These are phyloP conservation scores for Crotalus adamanteus DNA, from an alignment of 2,797 vertebrate genomes.

Conservation along the genomic window DNA sequence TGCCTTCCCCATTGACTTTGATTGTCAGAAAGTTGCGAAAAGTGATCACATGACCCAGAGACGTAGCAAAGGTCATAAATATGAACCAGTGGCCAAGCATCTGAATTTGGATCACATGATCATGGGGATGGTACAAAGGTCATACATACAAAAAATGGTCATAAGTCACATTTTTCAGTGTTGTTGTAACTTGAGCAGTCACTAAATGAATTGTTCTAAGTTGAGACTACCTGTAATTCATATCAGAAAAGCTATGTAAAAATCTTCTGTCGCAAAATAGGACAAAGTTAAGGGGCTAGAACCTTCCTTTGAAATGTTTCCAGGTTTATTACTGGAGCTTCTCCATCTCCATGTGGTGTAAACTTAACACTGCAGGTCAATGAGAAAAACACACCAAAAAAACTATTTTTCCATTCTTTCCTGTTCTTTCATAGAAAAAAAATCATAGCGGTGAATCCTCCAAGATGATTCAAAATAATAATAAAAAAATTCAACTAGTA, in stretches of 20 bases:
- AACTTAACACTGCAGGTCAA: background rate
- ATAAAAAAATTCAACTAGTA: conserved; percentile 8
- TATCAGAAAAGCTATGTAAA: background rate
- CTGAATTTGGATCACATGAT: background rate
- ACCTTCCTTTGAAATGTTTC: background rate
- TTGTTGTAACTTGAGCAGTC: background rate
- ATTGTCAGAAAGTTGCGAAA: background rate
- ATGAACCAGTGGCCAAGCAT: background rate
- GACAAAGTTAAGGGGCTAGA: background rate
- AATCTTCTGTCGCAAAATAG: background rate
- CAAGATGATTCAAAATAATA: conserved; percentile 13
- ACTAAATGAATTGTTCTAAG: background rate
- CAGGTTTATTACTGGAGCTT: background rate
- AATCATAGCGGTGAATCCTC: background rate
- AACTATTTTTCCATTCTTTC: background rate
- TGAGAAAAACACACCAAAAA: fast-evolving
- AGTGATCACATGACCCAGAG: background rate
- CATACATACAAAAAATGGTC: background rate
- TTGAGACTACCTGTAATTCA: background rate
- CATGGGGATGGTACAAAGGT: background rate
- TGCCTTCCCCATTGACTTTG: background rate
- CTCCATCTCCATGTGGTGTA: background rate
- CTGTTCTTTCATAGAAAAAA: background rate
- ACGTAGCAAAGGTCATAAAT: background rate
- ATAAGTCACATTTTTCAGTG: background rate